phyloP scores from a whole-genome alignment of 1,140 invertebrate species.

The Drosophila nannoptera region DNA sequence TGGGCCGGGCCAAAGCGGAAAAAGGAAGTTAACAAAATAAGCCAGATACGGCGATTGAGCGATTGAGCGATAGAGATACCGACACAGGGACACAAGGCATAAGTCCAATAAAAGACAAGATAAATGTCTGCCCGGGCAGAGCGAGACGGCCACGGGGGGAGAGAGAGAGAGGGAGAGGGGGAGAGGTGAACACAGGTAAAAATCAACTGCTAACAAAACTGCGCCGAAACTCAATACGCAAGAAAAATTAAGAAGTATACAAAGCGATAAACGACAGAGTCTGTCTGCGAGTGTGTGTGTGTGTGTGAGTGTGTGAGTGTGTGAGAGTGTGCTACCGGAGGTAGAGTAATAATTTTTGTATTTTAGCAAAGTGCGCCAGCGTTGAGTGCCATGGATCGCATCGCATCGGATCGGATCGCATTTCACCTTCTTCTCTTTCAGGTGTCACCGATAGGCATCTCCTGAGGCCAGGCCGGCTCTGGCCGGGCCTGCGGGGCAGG shows the following conservation, averaged over 20 bases:
- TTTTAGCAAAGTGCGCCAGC: slow-evolving; percentile 55
- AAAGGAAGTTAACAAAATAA: slow-evolving; percentile 77
- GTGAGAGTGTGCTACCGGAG: slow-evolving; percentile 13
- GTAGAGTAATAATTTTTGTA: slow-evolving; percentile 66
- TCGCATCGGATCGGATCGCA: slow-evolving; percentile 76
- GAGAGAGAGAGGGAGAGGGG: no score
- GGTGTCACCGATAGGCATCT: slow-evolving; percentile 78
- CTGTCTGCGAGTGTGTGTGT: background rate
- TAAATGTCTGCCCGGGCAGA: slow-evolving; percentile 61
- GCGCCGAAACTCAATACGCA: slow-evolving; percentile 52
- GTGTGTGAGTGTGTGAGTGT: slow-evolving; percentile 1
- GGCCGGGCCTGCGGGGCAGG: slow-evolving; percentile 34
- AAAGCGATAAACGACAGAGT: no score
- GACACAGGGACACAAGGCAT: slow-evolving; percentile 39
- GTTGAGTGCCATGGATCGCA: slow-evolving; percentile 62
- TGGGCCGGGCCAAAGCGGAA: slow-evolving; percentile 46
- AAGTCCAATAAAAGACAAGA: slow-evolving; percentile 73
- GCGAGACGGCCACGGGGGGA: no score
- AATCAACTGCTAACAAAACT: slow-evolving; percentile 53
- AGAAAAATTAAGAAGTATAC: slow-evolving; percentile 40
- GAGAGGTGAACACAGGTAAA: slow-evolving; percentile 36
- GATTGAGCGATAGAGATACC: slow-evolving; percentile 67
- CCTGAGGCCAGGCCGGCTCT: slow-evolving; percentile 59
- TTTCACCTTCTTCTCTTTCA: slow-evolving; percentile 78
- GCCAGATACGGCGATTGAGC: slow-evolving; percentile 73